phyloP scores from a whole-genome alignment of 2,888 invertebrate species.

The Mongoloraphidia duomilia region DNA sequence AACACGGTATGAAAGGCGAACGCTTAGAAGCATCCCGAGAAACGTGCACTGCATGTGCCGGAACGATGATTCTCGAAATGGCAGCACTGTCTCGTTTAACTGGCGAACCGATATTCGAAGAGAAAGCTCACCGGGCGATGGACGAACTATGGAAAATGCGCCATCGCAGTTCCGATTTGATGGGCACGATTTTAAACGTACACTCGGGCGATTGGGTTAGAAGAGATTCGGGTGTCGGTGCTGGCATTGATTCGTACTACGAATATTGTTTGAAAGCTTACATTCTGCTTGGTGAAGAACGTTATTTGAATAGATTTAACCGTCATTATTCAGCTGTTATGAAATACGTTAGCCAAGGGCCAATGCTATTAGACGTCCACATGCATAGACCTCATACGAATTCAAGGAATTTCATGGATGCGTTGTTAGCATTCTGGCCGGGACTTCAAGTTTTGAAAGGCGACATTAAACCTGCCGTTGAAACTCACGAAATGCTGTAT shows the following conservation, averaged over 20 bases:
- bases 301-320: constrained; percentile 86
- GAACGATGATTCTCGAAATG: constrained; percentile 95
- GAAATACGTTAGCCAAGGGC: constrained; percentile 94
- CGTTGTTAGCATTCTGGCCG: constrained; percentile 95
- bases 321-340: constrained; percentile 90
- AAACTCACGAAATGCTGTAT: constrained; percentile 97
- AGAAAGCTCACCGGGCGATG: constrained; percentile 91
- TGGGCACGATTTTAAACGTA: constrained; percentile 96
- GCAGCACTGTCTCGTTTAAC: constrained; percentile 88
- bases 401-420: constrained; percentile 94
- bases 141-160: constrained; percentile 91
- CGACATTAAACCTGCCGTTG: constrained; percentile 93
- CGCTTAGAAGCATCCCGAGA: constrained; percentile 63
- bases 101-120: constrained; percentile 83
- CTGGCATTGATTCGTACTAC: constrained; percentile 97
- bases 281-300: constrained; percentile 85
- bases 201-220: constrained; percentile 97
- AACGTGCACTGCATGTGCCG: constrained; percentile 97
- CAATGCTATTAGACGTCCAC: constrained; percentile 86
- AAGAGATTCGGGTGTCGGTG: constrained; percentile 94
- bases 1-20: constrained; percentile 65
- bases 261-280: constrained; percentile 97
- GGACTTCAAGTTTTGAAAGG: constrained; percentile 78
- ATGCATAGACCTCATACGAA: constrained; percentile 83
- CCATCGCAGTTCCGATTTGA: constrained; percentile 78